These are phyloP conservation scores for Avahi laniger DNA, from an alignment of 2,797 vertebrate genomes.

Conservation along the genomic window DNA sequence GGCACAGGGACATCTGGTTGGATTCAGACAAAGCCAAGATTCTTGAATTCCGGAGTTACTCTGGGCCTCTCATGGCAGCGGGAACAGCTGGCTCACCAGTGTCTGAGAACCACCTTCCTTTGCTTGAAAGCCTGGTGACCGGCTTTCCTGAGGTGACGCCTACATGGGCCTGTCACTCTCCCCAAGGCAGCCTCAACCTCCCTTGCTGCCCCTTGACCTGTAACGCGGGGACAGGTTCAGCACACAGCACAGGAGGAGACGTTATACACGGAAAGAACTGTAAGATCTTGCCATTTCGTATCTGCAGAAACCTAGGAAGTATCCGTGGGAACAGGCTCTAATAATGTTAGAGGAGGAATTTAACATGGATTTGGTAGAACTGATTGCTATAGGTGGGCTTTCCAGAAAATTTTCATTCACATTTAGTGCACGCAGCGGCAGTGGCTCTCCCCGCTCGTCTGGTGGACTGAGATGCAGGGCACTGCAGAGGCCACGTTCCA, in stretches of 20 bases:
- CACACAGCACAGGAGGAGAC: neutral
- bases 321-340: neutral
- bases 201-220: neutral
- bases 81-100: neutral
- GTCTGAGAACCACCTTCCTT: neutral
- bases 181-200: neutral
- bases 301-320: neutral
- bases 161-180: neutral
- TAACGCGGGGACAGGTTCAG: neutral
- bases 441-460: neutral
- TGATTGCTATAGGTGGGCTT: neutral
- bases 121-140: neutral
- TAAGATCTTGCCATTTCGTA: neutral
- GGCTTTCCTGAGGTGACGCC: neutral
- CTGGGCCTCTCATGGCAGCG: neutral
- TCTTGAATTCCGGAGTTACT: neutral
- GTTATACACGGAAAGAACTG: neutral
- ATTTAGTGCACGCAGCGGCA: neutral
- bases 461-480: neutral
- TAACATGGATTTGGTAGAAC: neutral
- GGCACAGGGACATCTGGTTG: neutral
- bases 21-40: neutral
- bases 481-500: neutral
- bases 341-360: neutral
- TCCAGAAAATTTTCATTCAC: neutral